These are phyloP conservation scores for Chlorops oryzae DNA, from an alignment of 1,140 invertebrate species.

Conservation along the genomic window DNA sequence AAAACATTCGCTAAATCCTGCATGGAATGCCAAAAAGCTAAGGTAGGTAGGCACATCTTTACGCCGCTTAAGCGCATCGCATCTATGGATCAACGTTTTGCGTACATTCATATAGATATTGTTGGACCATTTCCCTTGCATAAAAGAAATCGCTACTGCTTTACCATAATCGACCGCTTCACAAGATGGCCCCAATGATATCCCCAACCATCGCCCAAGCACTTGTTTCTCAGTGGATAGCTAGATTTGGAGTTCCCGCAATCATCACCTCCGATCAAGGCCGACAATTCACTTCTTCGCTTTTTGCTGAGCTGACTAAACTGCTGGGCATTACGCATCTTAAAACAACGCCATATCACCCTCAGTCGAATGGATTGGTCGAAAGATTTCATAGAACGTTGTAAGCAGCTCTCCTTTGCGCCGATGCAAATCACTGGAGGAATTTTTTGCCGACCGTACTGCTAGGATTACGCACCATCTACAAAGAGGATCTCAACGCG, in stretches of 20 bases:
- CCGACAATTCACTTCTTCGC: slow-evolving; percentile 31
- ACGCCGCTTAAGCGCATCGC: no score
- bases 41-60: background rate
- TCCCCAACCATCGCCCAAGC: no score
- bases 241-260: slow-evolving; percentile 28
- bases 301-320: slow-evolving; percentile 17
- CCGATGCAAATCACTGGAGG: slow-evolving; percentile 13
- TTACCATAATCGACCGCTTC: background rate
- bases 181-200: background rate
- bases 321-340: slow-evolving; percentile 17
- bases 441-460: background rate
- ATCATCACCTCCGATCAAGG: slow-evolving; percentile 45
- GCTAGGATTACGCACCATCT: background rate
- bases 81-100: no score
- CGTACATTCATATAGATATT: no score
- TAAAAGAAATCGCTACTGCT: background rate
- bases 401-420: slow-evolving; percentile 13
- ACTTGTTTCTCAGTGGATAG: slow-evolving; percentile 38
- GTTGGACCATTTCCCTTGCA: no score
- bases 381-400: slow-evolving; percentile 7
- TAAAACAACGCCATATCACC: slow-evolving; percentile 31
- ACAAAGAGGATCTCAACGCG: slow-evolving; percentile 1
- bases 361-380: slow-evolving; percentile 16
- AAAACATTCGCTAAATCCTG: slow-evolving; percentile 18
- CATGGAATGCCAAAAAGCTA: background rate